Base-by-base conservation (phyloP, 2,797 vertebrate species). In the Pelobates cultripes region DNA sequence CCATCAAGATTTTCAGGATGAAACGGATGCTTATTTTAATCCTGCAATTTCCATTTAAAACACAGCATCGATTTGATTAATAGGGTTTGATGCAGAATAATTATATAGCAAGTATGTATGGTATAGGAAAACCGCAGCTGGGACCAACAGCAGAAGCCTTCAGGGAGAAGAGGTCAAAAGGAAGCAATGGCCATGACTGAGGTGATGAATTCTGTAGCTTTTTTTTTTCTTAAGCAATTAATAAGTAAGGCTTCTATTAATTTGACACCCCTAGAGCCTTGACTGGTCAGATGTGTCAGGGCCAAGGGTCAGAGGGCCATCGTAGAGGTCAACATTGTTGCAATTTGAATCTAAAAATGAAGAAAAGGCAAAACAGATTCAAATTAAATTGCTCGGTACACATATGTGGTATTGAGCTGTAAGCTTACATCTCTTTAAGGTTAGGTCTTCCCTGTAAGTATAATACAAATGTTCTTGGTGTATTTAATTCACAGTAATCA, bases 1-100 rank as follows among this genome's bases (percentile, higher is more conserved):
- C 96, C 95, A 97, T 98, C 96, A 97, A 96, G 96, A 96, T 96
- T 96, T 96, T 95, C 95, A 95, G 94, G 95, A 97, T 96, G 95
- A 98, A 98, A 97, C 96, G 96, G 97, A 97, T 97, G 95, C 95
- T 96, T 95, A 95, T 97, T 98, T 98, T 99, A 99, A 99, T 99
- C 97, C 97, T 89, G 92, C 95, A 97, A 99, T 99, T 99, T 99
- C 96, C 97, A 99, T 99, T 99, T 99, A 98, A 98, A 99, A 98
- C 94, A 95, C 93, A 95, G 93, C 96, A 99, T 98, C 91, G 96
- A 97, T 97, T 98, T 97, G 97, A 99, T 98, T 98, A 99, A 98
- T 98, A 98, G 97, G 96, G 94, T 94, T 96, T 96, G 95, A 98
- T 98, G 96, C 95, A 97, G 97, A 97, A 99, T 99, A 99, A 99